Evolutionary conservation across 2,888 invertebrate genomes (phyloP).

Genomic region (Melipona bicolor): DNA sequence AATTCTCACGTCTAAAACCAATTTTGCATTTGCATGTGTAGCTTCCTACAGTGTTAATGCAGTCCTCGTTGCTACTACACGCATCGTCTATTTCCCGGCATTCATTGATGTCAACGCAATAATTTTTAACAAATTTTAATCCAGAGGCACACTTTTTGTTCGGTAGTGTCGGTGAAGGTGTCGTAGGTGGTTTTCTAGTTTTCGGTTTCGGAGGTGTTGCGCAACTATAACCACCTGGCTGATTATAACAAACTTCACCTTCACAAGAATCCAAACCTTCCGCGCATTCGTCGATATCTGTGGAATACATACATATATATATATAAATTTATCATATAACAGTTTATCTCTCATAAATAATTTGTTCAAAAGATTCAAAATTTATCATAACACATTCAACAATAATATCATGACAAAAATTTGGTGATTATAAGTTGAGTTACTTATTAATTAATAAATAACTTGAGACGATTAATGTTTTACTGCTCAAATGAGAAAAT

Average conservation of each 20-base stretch:
- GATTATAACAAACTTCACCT: slow-evolving; percentile 88
- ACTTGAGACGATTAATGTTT: background rate
- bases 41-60: slow-evolving; percentile 89
- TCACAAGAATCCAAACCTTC: slow-evolving; percentile 87
- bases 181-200: slow-evolving; percentile 65
- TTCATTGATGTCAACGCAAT: slow-evolving; percentile 88
- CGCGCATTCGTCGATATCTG: slow-evolving; percentile 93
- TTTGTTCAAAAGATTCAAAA: background rate
- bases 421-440: too few species aligned
- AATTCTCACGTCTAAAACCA: slow-evolving; percentile 87
- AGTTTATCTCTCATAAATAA: background rate
- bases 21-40: slow-evolving; percentile 88
- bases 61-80: slow-evolving; percentile 88
- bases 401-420: too few species aligned
- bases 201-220: slow-evolving; percentile 76
- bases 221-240: slow-evolving; percentile 88
- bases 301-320: background rate
- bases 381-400: background rate
- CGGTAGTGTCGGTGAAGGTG: slow-evolving; percentile 42
- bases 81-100: slow-evolving; percentile 85
- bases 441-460: background rate
- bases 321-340: too few species aligned
- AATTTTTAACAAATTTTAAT: slow-evolving; percentile 70
- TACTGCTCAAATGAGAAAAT: too few species aligned
- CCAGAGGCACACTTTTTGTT: slow-evolving; percentile 69